Conservation (phyloP, 2,888 invertebrate species). For the Orchestes rusci region DNA sequence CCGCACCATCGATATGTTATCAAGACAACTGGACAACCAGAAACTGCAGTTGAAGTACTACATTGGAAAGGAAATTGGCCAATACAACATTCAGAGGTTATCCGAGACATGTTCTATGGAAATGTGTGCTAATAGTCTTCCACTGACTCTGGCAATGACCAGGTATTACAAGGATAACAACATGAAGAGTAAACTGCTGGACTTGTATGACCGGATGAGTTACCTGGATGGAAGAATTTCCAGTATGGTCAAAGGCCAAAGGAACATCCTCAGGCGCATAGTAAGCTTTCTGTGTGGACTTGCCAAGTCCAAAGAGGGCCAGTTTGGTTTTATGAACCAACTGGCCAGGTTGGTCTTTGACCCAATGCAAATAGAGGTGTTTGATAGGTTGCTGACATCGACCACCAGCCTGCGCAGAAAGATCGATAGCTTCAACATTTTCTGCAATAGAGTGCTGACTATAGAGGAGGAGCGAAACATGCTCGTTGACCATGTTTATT, state of each 20-base stretch:
- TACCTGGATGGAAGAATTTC: conserved; percentile 28
- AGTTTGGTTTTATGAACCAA: too few relatives aligned
- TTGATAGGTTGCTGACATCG: conserved; percentile 31
- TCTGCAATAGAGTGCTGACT: conserved; percentile 33
- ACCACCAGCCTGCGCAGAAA: conserved; percentile 30
- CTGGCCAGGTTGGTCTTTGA: conserved; percentile 26
- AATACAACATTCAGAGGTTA: conserved; percentile 30
- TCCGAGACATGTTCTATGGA: conserved; percentile 32
- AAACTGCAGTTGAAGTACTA: conserved; percentile 37
- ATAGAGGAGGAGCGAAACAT: conserved; percentile 37
- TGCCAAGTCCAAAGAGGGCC: conserved; percentile 23
- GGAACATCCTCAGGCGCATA: conserved; percentile 31
- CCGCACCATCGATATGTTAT: background rate
- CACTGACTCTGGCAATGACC: conserved; percentile 33
- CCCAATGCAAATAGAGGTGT: conserved; percentile 29
- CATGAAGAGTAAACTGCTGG: conserved; percentile 32
- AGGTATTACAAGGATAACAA: conserved; percentile 34
- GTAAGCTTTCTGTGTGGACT: conserved; percentile 29
- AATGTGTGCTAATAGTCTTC: conserved; percentile 32
- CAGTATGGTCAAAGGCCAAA: conserved; percentile 29
- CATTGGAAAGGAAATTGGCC: conserved; percentile 30
- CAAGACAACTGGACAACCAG: conserved; percentile 33
- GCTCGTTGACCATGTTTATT: conserved; percentile 17
- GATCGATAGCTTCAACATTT: conserved; percentile 33
- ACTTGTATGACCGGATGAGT: conserved; percentile 35